A percentile compares a stretch with the other conserved stretches of the same genome.
Conservation (phyloP, 2,113 vertebrate genomes). For the Monarcha castaneiventris region DNA sequence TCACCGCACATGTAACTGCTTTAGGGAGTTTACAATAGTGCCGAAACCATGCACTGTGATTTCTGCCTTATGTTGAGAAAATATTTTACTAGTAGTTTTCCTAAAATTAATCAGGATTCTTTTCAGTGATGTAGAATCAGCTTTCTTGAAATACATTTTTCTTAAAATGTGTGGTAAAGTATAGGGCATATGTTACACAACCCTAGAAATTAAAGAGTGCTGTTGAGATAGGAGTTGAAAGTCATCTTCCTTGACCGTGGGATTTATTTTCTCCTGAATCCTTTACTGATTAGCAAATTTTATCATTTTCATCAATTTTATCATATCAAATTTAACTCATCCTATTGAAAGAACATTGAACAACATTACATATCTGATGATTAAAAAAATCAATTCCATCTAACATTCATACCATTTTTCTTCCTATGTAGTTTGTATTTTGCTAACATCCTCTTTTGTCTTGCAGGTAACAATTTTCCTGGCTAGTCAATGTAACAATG, state of each 20-base stretch:
- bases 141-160: background rate
- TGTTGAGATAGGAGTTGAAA: background rate
- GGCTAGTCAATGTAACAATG: background rate
- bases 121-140: background rate
- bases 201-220: background rate
- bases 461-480: background rate
- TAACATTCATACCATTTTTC: background rate
- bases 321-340: background rate
- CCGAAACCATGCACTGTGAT: background rate
- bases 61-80: background rate
- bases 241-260: background rate
- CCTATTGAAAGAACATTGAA: background rate
- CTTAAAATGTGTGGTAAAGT: background rate
- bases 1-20: background rate
- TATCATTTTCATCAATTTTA: no score
- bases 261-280: background rate
- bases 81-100: background rate
- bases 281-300: background rate
- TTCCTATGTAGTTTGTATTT: background rate
- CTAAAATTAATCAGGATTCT: background rate
- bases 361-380: background rate
- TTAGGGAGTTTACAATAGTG: background rate
- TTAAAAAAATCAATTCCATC: background rate
- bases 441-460: background rate
- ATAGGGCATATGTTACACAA: background rate